Evolutionary conservation across 2,113 vertebrate species (phyloP), one percentile per base, ranked within the genome.

Genomic region (Prunella himalayana): DNA sequence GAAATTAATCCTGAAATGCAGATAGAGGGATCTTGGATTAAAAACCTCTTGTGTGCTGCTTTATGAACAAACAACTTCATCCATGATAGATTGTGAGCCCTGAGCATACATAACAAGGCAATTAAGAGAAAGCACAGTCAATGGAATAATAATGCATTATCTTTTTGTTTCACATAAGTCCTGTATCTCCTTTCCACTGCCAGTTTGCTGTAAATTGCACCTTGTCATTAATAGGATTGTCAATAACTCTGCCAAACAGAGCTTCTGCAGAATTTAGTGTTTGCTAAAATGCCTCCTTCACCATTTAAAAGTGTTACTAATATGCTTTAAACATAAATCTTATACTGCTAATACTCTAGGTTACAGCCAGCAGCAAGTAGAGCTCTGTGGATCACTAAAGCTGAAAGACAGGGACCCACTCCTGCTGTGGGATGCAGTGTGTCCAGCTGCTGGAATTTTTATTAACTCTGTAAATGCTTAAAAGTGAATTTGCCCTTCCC

Each of bases 201-300:
- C 86, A 90, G 79, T 88, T 90, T 92, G 82, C 92, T 96, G 93
- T 81, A 93, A 94, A 86, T 90, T 96, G 94, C 69, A 97, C 92
- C 93, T 96, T 90, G 92, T 94, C 88, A 92, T 93, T 96, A 96
- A 94, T 78, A 78, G 94, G 95, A 96, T 96, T 95, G 90, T 93
- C 66, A 76, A 96, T 96, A 96, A 86, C 44, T 88, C 51, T 95
- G 82, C 80, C 92, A 96, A 94, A 59, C 61, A 33, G 47, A 77
- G 82, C 79, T 96, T 70, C 82, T 70, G 76, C 71, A 80, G 90
- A 93, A 94, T 86, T 91, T 95, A 83, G 68, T 81, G 75, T 92
- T 93, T 59, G 85, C 63, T 88, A 54, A 94, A 96, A 86, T 73
- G 72, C 82, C 22, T 78, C 72, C 81, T 75, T 54, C 44, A 23